These are phyloP conservation scores for Heliconius hermathena DNA, from an alignment of 1,140 invertebrate genomes.

Conservation along the genomic window DNA sequence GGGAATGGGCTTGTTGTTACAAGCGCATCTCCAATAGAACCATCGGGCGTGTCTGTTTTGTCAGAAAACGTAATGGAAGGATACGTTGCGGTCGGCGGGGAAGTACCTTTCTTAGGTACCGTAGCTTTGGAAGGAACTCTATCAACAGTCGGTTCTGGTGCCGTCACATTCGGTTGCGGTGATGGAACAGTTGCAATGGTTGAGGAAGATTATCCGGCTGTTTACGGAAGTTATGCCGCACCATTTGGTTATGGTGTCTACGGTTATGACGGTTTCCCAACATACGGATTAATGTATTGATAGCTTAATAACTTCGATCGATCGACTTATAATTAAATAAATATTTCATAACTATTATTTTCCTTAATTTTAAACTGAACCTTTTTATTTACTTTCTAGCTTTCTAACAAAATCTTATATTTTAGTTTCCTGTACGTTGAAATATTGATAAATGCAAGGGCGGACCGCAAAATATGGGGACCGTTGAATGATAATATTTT, in stretches of 20 bases:
- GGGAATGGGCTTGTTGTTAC: slow-evolving; percentile 42
- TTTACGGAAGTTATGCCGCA: neutral
- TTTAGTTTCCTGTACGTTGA: too few relatives aligned
- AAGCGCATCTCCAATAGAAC: slow-evolving; percentile 47
- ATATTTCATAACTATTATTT: neutral
- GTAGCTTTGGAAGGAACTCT: slow-evolving; percentile 52
- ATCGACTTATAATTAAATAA: neutral
- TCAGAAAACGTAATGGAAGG: slow-evolving; percentile 54
- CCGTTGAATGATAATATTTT: too few relatives aligned
- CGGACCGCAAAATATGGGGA: too few relatives aligned
- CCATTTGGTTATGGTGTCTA: neutral
- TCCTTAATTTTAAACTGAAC: neutral
- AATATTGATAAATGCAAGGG: too few relatives aligned
- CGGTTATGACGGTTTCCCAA: neutral
- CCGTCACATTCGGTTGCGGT: slow-evolving; percentile 43
- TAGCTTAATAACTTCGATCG: neutral
- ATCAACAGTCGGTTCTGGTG: slow-evolving; percentile 54
- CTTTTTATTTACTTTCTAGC: too few relatives aligned
- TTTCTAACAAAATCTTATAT: too few relatives aligned
- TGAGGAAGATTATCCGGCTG: neutral
- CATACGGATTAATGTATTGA: slow-evolving; percentile 4
- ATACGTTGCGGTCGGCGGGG: slow-evolving; percentile 36
- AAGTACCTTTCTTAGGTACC: slow-evolving; percentile 52
- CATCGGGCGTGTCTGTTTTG: slow-evolving; percentile 41
- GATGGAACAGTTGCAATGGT: slow-evolving; percentile 48